Evolutionary conservation across 2,113 vertebrate genomes (phyloP).

Genomic region (Sterrhoptilus dennistouni): DNA sequence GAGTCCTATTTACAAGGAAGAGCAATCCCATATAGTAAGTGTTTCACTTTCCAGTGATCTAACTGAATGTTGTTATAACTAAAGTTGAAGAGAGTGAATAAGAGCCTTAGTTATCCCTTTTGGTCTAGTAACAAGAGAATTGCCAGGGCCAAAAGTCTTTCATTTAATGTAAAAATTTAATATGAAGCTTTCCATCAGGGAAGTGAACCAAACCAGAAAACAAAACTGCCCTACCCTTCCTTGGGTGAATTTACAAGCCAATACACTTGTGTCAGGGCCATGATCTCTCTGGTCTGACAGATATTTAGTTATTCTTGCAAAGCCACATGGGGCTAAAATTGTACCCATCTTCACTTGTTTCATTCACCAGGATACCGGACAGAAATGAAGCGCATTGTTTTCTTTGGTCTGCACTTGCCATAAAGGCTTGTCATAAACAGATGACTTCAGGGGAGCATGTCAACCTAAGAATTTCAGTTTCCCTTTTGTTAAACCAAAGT

Average conservation of each 20-base stretch:
- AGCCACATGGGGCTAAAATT: background rate
- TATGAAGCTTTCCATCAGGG: background rate
- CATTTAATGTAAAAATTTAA: background rate
- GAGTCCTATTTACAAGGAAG: background rate
- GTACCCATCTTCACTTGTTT: background rate
- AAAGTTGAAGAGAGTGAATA: background rate
- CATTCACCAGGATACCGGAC: background rate
- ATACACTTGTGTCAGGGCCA: background rate
- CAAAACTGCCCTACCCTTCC: accelerated
- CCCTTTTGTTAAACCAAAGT: background rate
- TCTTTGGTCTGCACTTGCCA: background rate
- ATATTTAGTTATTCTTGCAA: background rate
- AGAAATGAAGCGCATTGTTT: background rate
- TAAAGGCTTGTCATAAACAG: background rate
- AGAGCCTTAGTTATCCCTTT: background rate
- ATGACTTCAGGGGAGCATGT: background rate
- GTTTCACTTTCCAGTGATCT: background rate
- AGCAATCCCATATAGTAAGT: background rate
- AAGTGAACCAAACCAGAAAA: background rate
- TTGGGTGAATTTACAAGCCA: background rate
- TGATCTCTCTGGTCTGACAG: background rate
- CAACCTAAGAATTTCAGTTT: background rate
- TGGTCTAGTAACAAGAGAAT: background rate
- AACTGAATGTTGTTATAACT: background rate
- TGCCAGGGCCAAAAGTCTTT: background rate